A percentile compares a stretch with the other conserved stretches of the same genome.
Conservation (phyloP, 1,140 invertebrate species). For the Euwallacea similis region DNA sequence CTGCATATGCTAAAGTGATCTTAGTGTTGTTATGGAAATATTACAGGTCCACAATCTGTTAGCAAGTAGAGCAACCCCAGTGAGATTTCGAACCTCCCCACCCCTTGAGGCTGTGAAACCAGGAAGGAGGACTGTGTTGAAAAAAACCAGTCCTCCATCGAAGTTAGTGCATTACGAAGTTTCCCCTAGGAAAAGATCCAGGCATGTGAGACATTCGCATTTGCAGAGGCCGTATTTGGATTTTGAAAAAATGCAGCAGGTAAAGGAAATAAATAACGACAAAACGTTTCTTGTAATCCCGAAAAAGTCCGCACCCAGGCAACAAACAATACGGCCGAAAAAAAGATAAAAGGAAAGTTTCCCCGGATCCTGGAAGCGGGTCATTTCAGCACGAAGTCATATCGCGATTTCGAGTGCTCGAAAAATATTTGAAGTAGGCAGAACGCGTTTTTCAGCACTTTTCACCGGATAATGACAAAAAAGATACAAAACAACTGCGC, state of each 20-base stretch:
- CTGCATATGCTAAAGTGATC: not conserved
- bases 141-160: conserved; percentile 67
- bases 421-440: conserved; percentile 39
- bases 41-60: conserved; percentile 47
- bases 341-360: conserved; percentile 14
- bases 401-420: conserved; percentile 36
- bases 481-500: conserved; percentile 37
- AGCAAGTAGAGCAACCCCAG: conserved; percentile 68
- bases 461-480: conserved; percentile 39
- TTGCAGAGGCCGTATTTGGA: conserved; percentile 84
- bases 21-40: not conserved
- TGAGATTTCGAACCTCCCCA: conserved; percentile 86
- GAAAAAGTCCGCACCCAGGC: conserved; percentile 1
- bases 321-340: conserved; percentile 21
- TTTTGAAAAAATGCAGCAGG: conserved; percentile 96
- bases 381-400: conserved; percentile 36
- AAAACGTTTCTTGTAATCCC: not conserved
- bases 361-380: conserved; percentile 21
- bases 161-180: conserved; percentile 72
- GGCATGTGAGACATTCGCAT: conserved; percentile 64
- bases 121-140: conserved; percentile 54
- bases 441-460: conserved; percentile 34
- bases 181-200: conserved; percentile 65
- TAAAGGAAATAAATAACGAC: conserved; percentile 48
- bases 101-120: conserved; percentile 85